Percentiles rank a stretch among this genome's conserved stretches.
phyloP scores from a whole-genome alignment of 2,888 invertebrate genomes.

The Ferrisia virgata region DNA sequence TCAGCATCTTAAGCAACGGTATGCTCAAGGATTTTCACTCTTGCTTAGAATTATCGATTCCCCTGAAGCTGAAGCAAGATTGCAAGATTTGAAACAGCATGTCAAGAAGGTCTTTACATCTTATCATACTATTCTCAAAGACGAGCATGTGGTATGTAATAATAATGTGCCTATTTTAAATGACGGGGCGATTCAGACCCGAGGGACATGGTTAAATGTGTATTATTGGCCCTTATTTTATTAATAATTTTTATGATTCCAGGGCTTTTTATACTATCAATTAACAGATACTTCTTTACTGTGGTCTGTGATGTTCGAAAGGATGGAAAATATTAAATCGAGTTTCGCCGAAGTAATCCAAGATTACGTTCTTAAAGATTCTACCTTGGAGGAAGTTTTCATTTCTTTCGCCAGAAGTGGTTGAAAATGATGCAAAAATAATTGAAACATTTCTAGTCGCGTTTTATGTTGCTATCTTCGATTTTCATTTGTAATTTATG shows the following conservation, averaged over 20 bases:
- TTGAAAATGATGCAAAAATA: too few relatives aligned
- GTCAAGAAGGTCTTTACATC: conserved; percentile 58
- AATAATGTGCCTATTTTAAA: too few relatives aligned
- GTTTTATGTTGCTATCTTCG: too few relatives aligned
- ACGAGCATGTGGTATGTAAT: conserved; percentile 69
- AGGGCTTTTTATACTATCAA: neutral
- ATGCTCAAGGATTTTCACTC: conserved; percentile 67
- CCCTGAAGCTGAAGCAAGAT: conserved; percentile 1
- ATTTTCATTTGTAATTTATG: too few relatives aligned
- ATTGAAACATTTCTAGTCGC: too few relatives aligned
- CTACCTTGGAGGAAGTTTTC: neutral
- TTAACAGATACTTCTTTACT: neutral
- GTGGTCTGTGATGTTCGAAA: neutral
- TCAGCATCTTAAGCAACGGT: conserved; percentile 68
- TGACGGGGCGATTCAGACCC: too few relatives aligned
- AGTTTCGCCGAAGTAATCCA: neutral
- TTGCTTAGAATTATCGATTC: conserved; percentile 54
- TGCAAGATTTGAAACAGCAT: conserved; percentile 55
- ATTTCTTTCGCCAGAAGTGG: neutral
- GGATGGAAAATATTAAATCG: neutral
- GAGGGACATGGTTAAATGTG: too few relatives aligned
- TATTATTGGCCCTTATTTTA: too few relatives aligned
- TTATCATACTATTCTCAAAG: conserved; percentile 61
- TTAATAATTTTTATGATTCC: too few relatives aligned
- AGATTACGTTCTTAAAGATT: neutral